Conservation (phyloP, 2,888 invertebrate species). For the Lithophane socia region DNA sequence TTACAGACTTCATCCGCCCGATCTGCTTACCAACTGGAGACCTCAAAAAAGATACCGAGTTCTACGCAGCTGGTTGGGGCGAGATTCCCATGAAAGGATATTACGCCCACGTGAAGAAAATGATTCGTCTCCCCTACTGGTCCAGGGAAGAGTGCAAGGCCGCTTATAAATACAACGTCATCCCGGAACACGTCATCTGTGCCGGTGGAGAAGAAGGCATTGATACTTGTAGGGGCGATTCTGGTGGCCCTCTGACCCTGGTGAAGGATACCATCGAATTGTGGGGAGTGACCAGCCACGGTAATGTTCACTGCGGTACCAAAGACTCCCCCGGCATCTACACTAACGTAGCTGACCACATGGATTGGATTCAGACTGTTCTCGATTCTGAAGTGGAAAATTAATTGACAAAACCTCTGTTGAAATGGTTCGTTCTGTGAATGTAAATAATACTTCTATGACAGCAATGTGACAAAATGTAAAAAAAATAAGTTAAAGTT, state of each 20-base stretch:
- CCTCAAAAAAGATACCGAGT: slow-evolving; percentile 53
- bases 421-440: neutral
- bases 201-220: slow-evolving; percentile 74
- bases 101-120: slow-evolving; percentile 72
- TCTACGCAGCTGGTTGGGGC: slow-evolving; percentile 75
- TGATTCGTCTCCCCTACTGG: slow-evolving; percentile 70
- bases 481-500: slow-evolving; percentile 23
- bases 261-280: slow-evolving; percentile 66
- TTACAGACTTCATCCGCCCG: slow-evolving; percentile 77
- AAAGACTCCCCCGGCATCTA: slow-evolving; percentile 75
- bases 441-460: slow-evolving; percentile 35
- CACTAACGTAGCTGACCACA: slow-evolving; percentile 70
- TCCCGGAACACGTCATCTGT: slow-evolving; percentile 72
- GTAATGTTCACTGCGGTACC: slow-evolving; percentile 70
- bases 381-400: slow-evolving; percentile 29
- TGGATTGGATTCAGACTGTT: slow-evolving; percentile 72
- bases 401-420: slow-evolving; percentile 26
- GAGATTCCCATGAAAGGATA: slow-evolving; percentile 60
- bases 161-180: slow-evolving; percentile 55
- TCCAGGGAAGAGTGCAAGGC: slow-evolving; percentile 60
- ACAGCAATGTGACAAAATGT: slow-evolving; percentile 40
- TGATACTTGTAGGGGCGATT: slow-evolving; percentile 78
- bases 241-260: slow-evolving; percentile 75
- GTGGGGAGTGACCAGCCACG: slow-evolving; percentile 74
- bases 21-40: slow-evolving; percentile 72